Evolutionary conservation across 1,140 invertebrate genomes (phyloP).

Genomic region (Battus philenor): DNA sequence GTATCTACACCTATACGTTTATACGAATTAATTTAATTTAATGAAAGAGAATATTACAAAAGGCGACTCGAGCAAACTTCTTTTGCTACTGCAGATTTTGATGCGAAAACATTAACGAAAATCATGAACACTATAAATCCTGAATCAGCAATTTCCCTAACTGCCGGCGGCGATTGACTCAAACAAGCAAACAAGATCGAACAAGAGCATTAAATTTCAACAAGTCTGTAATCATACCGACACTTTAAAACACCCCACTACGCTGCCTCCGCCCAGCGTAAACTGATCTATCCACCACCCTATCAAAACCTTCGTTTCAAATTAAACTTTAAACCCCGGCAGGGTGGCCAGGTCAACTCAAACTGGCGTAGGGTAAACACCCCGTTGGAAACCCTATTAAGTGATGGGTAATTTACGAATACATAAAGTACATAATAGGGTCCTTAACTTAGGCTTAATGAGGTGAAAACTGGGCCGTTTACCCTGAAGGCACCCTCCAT

Average conservation of each 20-base stretch:
- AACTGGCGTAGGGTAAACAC: slow-evolving; percentile 38
- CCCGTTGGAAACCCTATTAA: slow-evolving; percentile 46
- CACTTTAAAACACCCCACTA: slow-evolving; percentile 60
- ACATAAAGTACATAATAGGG: slow-evolving; percentile 75
- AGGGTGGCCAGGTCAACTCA: slow-evolving; percentile 30
- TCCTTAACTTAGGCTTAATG: slow-evolving; percentile 65
- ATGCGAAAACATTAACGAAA: too few species aligned
- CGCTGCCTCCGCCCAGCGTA: slow-evolving; percentile 36
- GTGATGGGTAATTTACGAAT: slow-evolving; percentile 60
- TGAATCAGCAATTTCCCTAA: slow-evolving; percentile 18
- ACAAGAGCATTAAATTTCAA: slow-evolving; percentile 61
- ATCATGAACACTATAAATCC: slow-evolving; percentile 13
- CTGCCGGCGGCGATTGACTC: slow-evolving; percentile 19
- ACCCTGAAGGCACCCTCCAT: slow-evolving; percentile 30
- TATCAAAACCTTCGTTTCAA: slow-evolving; percentile 15
- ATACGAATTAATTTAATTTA: too few species aligned
- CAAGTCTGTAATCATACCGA: slow-evolving; percentile 62
- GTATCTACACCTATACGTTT: too few species aligned
- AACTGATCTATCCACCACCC: slow-evolving; percentile 26
- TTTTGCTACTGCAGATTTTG: too few species aligned
- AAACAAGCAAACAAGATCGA: slow-evolving; percentile 32
- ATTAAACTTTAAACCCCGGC: slow-evolving; percentile 10
- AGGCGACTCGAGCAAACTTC: too few species aligned
- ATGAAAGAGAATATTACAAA: too few species aligned
- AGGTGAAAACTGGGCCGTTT: slow-evolving; percentile 59